These are phyloP conservation scores for Catajapyx aquilonaris DNA, from an alignment of 1,140 invertebrate species.

Conservation along the genomic window DNA sequence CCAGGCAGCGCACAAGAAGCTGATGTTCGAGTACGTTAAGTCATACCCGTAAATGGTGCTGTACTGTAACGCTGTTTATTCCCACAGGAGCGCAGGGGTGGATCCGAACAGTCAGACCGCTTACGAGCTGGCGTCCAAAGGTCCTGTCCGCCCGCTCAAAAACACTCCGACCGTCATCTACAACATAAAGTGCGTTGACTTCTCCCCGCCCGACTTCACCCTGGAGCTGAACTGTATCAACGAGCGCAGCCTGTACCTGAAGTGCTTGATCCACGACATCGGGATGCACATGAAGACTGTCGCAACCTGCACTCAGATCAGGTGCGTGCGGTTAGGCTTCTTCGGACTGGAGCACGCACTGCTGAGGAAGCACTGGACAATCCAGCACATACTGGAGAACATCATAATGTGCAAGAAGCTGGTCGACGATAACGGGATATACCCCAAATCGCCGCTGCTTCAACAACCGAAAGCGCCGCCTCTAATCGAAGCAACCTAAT, in stretches of 20 bases:
- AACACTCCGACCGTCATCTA: slow-evolving; percentile 57
- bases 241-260: slow-evolving; percentile 53
- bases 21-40: slow-evolving; percentile 55
- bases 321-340: slow-evolving; percentile 58
- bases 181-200: slow-evolving; percentile 62
- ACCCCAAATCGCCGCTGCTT: neutral
- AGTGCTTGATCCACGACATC: slow-evolving; percentile 50
- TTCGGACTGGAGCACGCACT: slow-evolving; percentile 58
- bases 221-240: slow-evolving; percentile 71
- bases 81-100: slow-evolving; percentile 45
- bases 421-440: neutral
- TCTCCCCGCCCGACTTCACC: slow-evolving; percentile 62
- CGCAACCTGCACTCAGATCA: slow-evolving; percentile 57
- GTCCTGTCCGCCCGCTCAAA: slow-evolving; percentile 47
- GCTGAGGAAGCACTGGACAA: slow-evolving; percentile 59
- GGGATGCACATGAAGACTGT: slow-evolving; percentile 50
- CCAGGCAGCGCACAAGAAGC: slow-evolving; percentile 58
- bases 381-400: slow-evolving; percentile 50
- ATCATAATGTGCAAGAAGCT: slow-evolving; percentile 29
- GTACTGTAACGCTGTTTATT: too few relatives aligned
- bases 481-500: too few relatives aligned
- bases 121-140: slow-evolving; percentile 64
- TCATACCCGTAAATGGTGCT: too few relatives aligned
- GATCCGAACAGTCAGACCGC: slow-evolving; percentile 64
- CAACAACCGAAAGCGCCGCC: neutral